Percentiles rank a stretch among this genome's conserved stretches.
phyloP scores from a whole-genome alignment of 2,888 invertebrate genomes.

The Orthosia incerta region DNA sequence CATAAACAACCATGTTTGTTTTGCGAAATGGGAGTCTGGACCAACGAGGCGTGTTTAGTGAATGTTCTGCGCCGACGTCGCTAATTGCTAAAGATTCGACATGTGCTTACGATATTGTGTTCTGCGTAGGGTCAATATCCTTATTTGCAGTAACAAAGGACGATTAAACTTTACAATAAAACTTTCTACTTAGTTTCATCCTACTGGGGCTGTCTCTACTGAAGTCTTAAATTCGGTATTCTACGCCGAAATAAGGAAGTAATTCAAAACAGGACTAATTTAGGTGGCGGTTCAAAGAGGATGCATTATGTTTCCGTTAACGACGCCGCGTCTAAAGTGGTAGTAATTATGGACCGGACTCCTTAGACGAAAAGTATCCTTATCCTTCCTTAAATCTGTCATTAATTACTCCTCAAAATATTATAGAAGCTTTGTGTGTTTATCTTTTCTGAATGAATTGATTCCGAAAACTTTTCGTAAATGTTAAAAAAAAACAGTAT shows the following conservation, averaged over 20 bases:
- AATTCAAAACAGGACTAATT: constrained; percentile 82
- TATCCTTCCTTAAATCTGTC: constrained; percentile 35
- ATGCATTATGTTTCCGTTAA: constrained; percentile 81
- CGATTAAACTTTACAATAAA: constrained; percentile 10
- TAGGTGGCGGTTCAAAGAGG: constrained; percentile 77
- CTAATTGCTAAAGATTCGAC: constrained; percentile 46
- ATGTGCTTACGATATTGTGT: constrained; percentile 19
- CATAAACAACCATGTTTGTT: constrained; percentile 67
- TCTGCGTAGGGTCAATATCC: constrained; percentile 14
- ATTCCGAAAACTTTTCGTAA: constrained; percentile 3
- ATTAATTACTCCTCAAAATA: constrained; percentile 12
- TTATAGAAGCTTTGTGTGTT: constrained; percentile 8
- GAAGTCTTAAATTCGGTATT: constrained; percentile 56
- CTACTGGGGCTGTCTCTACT: constrained; percentile 1
- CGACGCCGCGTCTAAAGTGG: constrained; percentile 71
- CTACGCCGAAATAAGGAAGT: constrained; percentile 74
- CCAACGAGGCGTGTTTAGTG: constrained; percentile 49
- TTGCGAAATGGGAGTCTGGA: constrained; percentile 66
- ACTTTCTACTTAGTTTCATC: not conserved
- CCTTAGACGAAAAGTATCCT: constrained; percentile 51
- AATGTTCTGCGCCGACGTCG: constrained; percentile 21
- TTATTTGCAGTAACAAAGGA: constrained; percentile 9
- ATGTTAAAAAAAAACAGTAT: constrained; percentile 12
- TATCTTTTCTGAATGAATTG: not conserved
- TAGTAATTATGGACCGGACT: constrained; percentile 68